Evolutionary conservation across 1,140 invertebrate species (phyloP).

Genomic region (Penaeus vannamei): DNA sequence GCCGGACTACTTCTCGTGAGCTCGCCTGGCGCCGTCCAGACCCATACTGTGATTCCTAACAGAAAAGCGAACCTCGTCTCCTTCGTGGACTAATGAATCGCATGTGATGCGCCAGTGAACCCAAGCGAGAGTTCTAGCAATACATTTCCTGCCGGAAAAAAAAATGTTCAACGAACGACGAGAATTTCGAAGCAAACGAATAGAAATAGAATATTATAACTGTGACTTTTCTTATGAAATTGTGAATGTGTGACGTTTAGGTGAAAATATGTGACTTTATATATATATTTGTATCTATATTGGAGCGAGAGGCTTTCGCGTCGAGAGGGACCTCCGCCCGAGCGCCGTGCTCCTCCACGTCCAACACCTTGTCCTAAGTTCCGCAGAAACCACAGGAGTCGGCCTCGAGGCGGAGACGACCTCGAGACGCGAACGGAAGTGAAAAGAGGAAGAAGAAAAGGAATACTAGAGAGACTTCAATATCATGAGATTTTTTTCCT

Average conservation of each 20-base stretch:
- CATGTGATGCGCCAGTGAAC: too few species aligned
- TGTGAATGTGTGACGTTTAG: conserved; percentile 17
- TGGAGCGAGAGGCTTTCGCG: too few species aligned
- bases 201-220: conserved; percentile 1
- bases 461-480: too few species aligned
- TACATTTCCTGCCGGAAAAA: too few species aligned
- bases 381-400: conserved; percentile 54
- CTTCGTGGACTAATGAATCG: too few species aligned
- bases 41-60: conserved; percentile 42
- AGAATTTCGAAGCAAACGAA: neutral
- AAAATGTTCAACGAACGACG: neutral
- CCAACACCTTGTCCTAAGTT: conserved; percentile 50
- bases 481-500: neutral
- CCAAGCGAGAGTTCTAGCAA: too few species aligned
- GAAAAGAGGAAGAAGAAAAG: too few species aligned
- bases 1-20: conserved; percentile 80
- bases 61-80: neutral
- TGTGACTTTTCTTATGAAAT: neutral
- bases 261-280: conserved; percentile 4
- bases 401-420: too few species aligned
- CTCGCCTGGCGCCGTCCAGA: neutral
- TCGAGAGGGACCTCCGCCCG: neutral
- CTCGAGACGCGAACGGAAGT: too few species aligned
- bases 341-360: neutral
- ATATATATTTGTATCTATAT: too few species aligned